A percentile compares a stretch with the other conserved stretches of the same genome.
These are phyloP conservation scores for Sitta carolinensis DNA, from an alignment of 2,797 vertebrate species.

Conservation along the genomic window DNA sequence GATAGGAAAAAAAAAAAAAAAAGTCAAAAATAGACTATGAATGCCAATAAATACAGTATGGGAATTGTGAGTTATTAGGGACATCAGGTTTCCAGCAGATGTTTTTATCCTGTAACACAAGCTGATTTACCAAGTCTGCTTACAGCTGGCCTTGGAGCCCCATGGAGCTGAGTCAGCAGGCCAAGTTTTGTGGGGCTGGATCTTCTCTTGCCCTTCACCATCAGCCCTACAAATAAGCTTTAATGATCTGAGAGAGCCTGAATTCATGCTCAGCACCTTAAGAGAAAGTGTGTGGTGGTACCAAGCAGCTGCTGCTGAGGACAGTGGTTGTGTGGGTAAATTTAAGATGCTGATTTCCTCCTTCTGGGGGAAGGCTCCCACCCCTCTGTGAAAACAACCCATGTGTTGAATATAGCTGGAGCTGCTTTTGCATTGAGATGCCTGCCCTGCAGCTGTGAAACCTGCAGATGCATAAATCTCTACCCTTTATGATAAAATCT, in stretches of 20 bases:
- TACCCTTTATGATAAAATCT: conserved; percentile 9
- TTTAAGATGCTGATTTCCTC: conserved; percentile 11
- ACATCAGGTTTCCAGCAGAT: conserved; percentile 65
- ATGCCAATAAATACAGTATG: conserved; percentile 50
- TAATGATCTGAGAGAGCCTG: neutral
- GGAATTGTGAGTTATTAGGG: conserved; percentile 62
- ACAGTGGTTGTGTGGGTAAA: neutral
- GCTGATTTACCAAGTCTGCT: conserved; percentile 67
- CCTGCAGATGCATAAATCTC: conserved; percentile 50
- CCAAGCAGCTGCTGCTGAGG: neutral
- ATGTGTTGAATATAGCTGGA: neutral
- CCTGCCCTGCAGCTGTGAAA: conserved; percentile 58
- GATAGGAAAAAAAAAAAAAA: conserved; percentile 15
- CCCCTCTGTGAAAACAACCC: neutral
- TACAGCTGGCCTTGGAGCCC: conserved; percentile 47
- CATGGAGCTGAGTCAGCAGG: conserved; percentile 16
- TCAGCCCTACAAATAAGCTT: neutral
- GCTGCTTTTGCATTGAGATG: neutral
- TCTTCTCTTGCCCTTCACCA: neutral
- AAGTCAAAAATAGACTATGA: conserved; percentile 16
- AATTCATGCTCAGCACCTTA: neutral
- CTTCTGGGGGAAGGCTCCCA: neutral
- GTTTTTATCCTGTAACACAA: conserved; percentile 64
- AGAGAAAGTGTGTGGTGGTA: fast-evolving
- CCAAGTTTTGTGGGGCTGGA: neutral